These are phyloP conservation scores for Paralvinella palmiformis DNA, from an alignment of 1,140 invertebrate genomes.

Conservation along the genomic window DNA sequence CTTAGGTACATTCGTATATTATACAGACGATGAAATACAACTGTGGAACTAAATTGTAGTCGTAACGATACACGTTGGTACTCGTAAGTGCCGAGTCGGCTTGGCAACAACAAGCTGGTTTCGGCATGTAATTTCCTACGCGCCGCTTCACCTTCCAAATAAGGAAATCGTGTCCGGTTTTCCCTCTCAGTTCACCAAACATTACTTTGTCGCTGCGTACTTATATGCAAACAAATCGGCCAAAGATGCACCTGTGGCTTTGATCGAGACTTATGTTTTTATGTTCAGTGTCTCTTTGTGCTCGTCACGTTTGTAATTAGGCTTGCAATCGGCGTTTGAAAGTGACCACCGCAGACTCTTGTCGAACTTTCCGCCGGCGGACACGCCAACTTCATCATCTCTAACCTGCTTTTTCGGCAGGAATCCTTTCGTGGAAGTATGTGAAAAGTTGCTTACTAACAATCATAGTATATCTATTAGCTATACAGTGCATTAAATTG, in stretches of 20 bases:
- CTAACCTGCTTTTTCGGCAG: background rate
- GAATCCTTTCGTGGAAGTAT: background rate
- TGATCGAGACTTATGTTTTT: background rate
- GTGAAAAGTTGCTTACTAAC: too few relatives aligned
- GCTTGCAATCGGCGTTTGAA: slow-evolving; percentile 1
- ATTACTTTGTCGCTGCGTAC: background rate
- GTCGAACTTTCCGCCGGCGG: background rate
- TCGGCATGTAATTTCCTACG: background rate
- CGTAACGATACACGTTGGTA: background rate
- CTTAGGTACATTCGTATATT: too few relatives aligned
- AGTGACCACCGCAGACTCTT: slow-evolving; percentile 3
- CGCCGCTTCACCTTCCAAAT: background rate
- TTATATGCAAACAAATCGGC: background rate
- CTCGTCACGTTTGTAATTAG: background rate
- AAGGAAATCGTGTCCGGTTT: background rate
- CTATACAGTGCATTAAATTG: too few relatives aligned
- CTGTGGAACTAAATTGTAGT: background rate
- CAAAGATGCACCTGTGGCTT: too few relatives aligned
- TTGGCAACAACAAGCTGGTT: background rate
- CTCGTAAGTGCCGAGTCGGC: background rate
- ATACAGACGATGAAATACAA: background rate
- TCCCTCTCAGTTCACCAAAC: background rate
- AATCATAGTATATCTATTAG: too few relatives aligned
- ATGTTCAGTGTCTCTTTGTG: background rate
- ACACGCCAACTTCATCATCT: background rate